A percentile compares a stretch with the other conserved stretches of the same genome.
Evolutionary conservation across 2,888 invertebrate species (phyloP).

Genomic region (Hemithea aestivaria): DNA sequence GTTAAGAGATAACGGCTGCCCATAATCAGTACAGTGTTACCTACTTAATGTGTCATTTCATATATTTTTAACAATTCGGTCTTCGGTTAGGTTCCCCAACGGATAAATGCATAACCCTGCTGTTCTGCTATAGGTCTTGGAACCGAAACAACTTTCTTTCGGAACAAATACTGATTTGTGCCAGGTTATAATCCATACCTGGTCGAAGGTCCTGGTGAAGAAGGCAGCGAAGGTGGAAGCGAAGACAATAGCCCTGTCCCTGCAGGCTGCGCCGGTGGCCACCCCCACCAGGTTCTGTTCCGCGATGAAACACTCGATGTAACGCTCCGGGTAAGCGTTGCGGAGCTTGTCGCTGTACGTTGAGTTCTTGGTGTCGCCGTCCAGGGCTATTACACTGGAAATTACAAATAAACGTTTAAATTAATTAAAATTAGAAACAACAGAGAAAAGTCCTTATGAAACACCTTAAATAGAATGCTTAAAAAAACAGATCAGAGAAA

Average conservation of each 20-base stretch:
- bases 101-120: too few relatives aligned
- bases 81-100: too few relatives aligned
- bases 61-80: too few relatives aligned
- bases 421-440: not conserved
- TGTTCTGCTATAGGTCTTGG: too few relatives aligned
- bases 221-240: slow-evolving; percentile 99
- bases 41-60: too few relatives aligned
- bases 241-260: slow-evolving; percentile 95
- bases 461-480: too few relatives aligned
- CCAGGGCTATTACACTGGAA: slow-evolving; percentile 92
- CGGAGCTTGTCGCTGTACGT: slow-evolving; percentile 97
- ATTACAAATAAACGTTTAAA: slow-evolving; percentile 23
- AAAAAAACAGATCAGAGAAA: too few relatives aligned
- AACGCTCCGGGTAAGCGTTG: slow-evolving; percentile 85
- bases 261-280: slow-evolving; percentile 95
- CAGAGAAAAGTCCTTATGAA: too few relatives aligned
- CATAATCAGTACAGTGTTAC: too few relatives aligned
- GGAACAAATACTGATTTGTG: too few relatives aligned
- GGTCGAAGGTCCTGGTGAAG: slow-evolving; percentile 97
- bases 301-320: slow-evolving; percentile 99
- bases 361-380: slow-evolving; percentile 99
- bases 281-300: slow-evolving; percentile 99
- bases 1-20: too few relatives aligned
- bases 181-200: slow-evolving; percentile 74
- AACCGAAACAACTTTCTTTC: too few relatives aligned